Conservation (phyloP, 1,140 invertebrate species). For the Diorhabda elongata region DNA sequence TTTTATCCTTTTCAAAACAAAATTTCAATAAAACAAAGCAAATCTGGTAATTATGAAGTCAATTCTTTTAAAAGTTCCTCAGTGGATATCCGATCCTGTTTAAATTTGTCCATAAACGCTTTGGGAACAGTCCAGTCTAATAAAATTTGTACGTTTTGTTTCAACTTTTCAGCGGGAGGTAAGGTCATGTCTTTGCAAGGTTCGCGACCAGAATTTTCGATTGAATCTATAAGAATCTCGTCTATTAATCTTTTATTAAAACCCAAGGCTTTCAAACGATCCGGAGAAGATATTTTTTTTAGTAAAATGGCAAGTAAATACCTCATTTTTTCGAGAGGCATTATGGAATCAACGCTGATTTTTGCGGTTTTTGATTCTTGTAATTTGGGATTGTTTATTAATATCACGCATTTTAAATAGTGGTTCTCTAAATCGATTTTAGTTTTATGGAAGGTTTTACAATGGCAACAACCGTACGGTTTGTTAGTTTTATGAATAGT, state of each 20-base stretch:
- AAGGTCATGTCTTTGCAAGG: slow-evolving; percentile 55
- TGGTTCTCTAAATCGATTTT: slow-evolving; percentile 69
- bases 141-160: slow-evolving; percentile 69
- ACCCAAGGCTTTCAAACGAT: slow-evolving; percentile 69
- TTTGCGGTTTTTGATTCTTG: slow-evolving; percentile 24
- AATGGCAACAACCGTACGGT: slow-evolving; percentile 66
- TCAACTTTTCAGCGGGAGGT: slow-evolving; percentile 58
- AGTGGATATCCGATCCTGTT: slow-evolving; percentile 64
- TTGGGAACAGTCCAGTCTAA: slow-evolving; percentile 77
- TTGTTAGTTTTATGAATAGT: slow-evolving; percentile 72
- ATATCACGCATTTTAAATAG: slow-evolving; percentile 50
- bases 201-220: slow-evolving; percentile 66
- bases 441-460: slow-evolving; percentile 69
- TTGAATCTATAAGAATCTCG: slow-evolving; percentile 72
- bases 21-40: neutral
- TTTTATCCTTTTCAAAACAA: no score
- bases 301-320: slow-evolving; percentile 71
- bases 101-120: slow-evolving; percentile 71
- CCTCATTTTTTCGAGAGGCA: slow-evolving; percentile 71
- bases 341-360: slow-evolving; percentile 50
- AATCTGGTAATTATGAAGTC: slow-evolving; percentile 49
- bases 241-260: slow-evolving; percentile 79
- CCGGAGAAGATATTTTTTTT: slow-evolving; percentile 75
- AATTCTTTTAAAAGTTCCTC: slow-evolving; percentile 75
- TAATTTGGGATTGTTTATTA: slow-evolving; percentile 31